These are phyloP conservation scores for Drymonia ruficornis DNA, from an alignment of 2,888 invertebrate genomes.

Conservation along the genomic window DNA sequence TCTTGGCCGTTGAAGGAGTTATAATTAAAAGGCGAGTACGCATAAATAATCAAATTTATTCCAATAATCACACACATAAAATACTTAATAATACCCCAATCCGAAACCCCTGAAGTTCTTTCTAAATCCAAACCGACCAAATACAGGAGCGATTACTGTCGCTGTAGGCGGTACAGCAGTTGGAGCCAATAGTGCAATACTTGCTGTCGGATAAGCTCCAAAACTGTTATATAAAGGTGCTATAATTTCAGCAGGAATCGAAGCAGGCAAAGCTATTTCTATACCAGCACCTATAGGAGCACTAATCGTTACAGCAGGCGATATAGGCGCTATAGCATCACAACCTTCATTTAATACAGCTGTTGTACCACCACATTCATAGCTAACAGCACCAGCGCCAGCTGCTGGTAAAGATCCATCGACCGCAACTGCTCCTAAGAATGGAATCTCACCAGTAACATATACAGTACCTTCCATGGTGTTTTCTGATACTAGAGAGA, in stretches of 20 bases:
- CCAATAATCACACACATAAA: too few relatives aligned
- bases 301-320: background rate
- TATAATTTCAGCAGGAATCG: background rate
- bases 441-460: conserved; percentile 49
- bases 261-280: background rate
- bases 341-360: conserved; percentile 2
- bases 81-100: background rate
- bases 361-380: conserved; percentile 23
- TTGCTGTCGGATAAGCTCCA: background rate
- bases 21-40: too few relatives aligned
- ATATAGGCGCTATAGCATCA: too few relatives aligned
- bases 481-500: conserved; percentile 55
- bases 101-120: background rate
- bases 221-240: background rate
- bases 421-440: conserved; percentile 46
- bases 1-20: too few relatives aligned
- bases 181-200: background rate
- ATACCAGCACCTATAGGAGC: background rate
- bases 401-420: conserved; percentile 45
- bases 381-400: conserved; percentile 45
- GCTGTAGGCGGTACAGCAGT: background rate
- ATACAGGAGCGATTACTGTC: background rate
- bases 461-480: conserved; percentile 45
- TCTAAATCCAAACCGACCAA: background rate
- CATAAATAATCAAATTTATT: too few relatives aligned